Evolutionary conservation across 2,888 invertebrate genomes (phyloP), one percentile per base, ranked within the genome.

Genomic region (Anoncus sp.): DNA sequence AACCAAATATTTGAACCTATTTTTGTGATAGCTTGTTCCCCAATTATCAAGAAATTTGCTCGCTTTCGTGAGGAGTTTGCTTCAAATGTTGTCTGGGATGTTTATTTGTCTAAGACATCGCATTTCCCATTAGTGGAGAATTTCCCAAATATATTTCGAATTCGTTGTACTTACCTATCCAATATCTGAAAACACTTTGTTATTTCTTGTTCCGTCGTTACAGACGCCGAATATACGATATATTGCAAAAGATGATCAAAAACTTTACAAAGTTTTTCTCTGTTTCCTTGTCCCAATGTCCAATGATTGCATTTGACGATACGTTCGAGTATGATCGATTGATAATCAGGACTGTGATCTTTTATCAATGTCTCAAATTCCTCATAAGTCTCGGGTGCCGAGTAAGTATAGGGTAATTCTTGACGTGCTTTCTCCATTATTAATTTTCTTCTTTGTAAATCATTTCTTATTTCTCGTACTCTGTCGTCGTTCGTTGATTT

Each of bases 231-330:
- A 71, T 94, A 87, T 85, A 96, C 95, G 7, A 96, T 91, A 87
- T 96, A 95, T 89, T 97, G 96, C 35, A 98, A 89, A 81, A 98
- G 90, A 87, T 95, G 96, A 0, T 94, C 94, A 88, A 96, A 97
- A 1, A 98, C 90, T 83, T 94, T 92, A 66, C 94, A 94, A 12
- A 98, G 92, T 86, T 95, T 94, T 40, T 95, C 94, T 88, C 96
- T 96, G 87, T 98, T 98, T 16, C 94, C 94, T 81, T 94, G 94
- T 6, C 94, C 94, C 63, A 98, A 90, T 85, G 96, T 95, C 2
- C 97, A 97, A 90, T 98, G 96, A 91, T 97, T 96, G 86, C 96
- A 97, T 91, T 97, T 97, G 18, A 98, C 95, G 82, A 98, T 94
- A 85, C 97, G 94, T 86, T 96, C 95, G 57, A 98, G 88, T 10